Conservation (phyloP, 2,113 vertebrate species). For the Speoplatyrhinus poulsoni region DNA sequence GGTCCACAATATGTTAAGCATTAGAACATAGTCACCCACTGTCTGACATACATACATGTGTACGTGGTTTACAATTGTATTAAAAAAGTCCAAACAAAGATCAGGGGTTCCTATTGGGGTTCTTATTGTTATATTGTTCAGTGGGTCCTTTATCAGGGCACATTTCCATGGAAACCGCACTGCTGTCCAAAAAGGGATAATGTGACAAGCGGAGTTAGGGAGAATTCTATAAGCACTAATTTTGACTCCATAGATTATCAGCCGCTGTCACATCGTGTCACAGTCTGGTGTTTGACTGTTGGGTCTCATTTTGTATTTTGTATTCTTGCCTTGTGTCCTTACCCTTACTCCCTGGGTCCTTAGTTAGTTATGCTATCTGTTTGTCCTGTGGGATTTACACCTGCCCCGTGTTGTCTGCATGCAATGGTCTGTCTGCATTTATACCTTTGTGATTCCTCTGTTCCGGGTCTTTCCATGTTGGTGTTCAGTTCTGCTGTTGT, state of each 20-base stretch:
- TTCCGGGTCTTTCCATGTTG: too few species aligned
- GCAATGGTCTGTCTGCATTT: too few species aligned
- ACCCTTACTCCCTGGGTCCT: too few species aligned
- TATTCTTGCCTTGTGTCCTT: background rate
- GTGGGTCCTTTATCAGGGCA: conserved; percentile 43
- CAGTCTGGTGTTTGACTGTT: background rate
- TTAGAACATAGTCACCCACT: background rate
- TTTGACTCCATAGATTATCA: conserved; percentile 37
- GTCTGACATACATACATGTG: too few species aligned
- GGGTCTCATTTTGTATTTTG: background rate
- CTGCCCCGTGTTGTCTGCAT: too few species aligned
- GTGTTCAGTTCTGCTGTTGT: too few species aligned
- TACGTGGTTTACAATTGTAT: background rate
- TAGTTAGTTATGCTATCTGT: too few species aligned
- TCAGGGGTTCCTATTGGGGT: conserved; percentile 14
- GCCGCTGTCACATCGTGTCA: background rate
- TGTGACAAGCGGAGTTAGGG: conserved; percentile 52
- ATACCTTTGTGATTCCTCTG: too few species aligned
- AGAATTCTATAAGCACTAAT: conserved; percentile 42
- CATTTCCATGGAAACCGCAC: conserved; percentile 73
- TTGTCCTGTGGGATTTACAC: too few species aligned
- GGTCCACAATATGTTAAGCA: conserved; percentile 37
- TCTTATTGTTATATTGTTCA: conserved; percentile 42
- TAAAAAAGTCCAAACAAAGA: background rate
- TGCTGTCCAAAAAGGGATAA: conserved; percentile 69